Percentiles rank a stretch among this genome's conserved stretches.
phyloP scores from a whole-genome alignment of 2,888 invertebrate species.

The Cynaeus angustus region DNA sequence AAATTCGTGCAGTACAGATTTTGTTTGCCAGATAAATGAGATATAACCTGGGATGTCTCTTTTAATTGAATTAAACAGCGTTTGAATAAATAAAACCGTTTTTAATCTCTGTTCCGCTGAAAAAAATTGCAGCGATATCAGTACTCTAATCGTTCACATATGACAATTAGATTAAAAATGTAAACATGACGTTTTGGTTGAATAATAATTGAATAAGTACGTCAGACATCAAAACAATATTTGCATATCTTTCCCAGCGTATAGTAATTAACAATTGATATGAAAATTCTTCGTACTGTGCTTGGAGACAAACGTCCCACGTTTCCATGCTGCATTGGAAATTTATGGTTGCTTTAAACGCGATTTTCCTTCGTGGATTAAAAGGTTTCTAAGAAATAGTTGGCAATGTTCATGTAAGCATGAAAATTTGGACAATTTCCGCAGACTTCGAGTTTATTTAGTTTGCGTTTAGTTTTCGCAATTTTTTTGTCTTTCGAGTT shows the following conservation, averaged over 20 bases:
- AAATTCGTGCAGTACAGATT: slow-evolving; percentile 19
- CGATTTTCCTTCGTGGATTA: slow-evolving; percentile 1
- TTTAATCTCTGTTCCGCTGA: slow-evolving; percentile 12
- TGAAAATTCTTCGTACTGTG: slow-evolving; percentile 31
- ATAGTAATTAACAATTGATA: slow-evolving; percentile 35
- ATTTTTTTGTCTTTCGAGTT: slow-evolving; percentile 22
- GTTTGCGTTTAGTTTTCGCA: slow-evolving; percentile 18
- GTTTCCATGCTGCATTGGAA: neutral
- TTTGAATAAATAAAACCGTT: slow-evolving; percentile 31
- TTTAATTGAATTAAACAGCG: slow-evolving; percentile 31
- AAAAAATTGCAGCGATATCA: slow-evolving; percentile 23
- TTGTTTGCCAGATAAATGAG: slow-evolving; percentile 24
- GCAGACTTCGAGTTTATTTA: slow-evolving; percentile 25
- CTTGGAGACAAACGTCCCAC: slow-evolving; percentile 20
- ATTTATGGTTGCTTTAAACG: slow-evolving; percentile 32
- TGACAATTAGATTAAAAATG: slow-evolving; percentile 31
- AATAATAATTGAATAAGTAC: slow-evolving; percentile 21
- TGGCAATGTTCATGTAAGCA: slow-evolving; percentile 7
- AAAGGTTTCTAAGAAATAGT: neutral
- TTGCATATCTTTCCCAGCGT: slow-evolving; percentile 41
- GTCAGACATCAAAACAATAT: slow-evolving; percentile 32
- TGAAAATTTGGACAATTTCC: slow-evolving; percentile 34
- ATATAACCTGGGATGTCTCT: slow-evolving; percentile 20
- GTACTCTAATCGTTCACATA: slow-evolving; percentile 27
- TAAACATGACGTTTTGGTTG: slow-evolving; percentile 11